These are phyloP conservation scores for Orchesellides sinensis DNA, from an alignment of 2,888 invertebrate genomes.

Conservation along the genomic window DNA sequence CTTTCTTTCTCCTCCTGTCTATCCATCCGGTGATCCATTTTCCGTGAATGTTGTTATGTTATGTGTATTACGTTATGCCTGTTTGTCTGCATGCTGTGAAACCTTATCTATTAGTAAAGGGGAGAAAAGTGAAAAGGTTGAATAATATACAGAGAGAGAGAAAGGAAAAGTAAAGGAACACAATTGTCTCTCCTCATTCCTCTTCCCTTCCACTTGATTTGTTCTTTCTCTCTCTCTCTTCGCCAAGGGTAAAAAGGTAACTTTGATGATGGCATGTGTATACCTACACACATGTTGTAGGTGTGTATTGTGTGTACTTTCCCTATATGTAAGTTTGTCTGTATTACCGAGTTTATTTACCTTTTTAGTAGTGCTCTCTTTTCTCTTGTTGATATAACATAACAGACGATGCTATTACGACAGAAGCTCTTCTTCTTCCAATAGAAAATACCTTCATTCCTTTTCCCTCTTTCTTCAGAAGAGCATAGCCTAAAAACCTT, in stretches of 20 bases:
- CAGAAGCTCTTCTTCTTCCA: too few relatives aligned
- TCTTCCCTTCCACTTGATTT: slow-evolving; percentile 65
- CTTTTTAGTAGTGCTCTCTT: too few relatives aligned
- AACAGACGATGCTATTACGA: too few relatives aligned
- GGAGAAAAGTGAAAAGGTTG: slow-evolving; percentile 61
- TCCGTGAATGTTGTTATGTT: slow-evolving; percentile 32
- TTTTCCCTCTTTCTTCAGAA: too few relatives aligned
- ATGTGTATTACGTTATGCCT: too few relatives aligned
- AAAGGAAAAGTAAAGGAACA: slow-evolving; percentile 29
- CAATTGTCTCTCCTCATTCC: slow-evolving; percentile 67
- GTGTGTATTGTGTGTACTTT: too few relatives aligned
- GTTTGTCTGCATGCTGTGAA: slow-evolving; percentile 58
- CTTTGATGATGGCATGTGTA: not conserved
- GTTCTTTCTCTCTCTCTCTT: too few relatives aligned
- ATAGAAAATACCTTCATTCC: too few relatives aligned
- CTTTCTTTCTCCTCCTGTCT: not conserved
- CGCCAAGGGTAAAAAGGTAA: slow-evolving; percentile 53
- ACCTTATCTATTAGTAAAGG: slow-evolving; percentile 55
- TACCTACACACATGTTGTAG: not conserved
- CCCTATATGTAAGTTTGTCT: too few relatives aligned
- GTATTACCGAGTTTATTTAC: too few relatives aligned
- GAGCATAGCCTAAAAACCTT: too few relatives aligned
- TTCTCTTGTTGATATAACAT: too few relatives aligned
- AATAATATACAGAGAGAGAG: slow-evolving; percentile 45
- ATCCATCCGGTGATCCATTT: slow-evolving; percentile 43